Evolutionary conservation across 2,797 vertebrate genomes (phyloP).

Genomic region (Pogonophryne albipinna): DNA sequence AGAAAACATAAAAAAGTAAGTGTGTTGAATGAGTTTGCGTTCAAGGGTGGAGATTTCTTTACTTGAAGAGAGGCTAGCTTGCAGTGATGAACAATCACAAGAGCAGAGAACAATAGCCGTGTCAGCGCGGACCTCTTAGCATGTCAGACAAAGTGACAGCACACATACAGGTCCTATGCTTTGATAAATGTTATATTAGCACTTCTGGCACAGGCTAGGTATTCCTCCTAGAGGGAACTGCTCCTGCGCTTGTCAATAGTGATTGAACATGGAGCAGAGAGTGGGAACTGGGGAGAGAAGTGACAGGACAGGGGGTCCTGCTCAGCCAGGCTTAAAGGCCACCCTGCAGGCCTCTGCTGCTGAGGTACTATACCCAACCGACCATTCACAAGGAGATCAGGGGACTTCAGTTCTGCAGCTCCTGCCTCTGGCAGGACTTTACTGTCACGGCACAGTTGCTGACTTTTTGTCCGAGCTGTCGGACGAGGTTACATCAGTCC

Average conservation of each 20-base stretch:
- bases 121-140: conserved; percentile 65
- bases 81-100: conserved; percentile 85
- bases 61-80: conserved; percentile 81
- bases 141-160: conserved; percentile 84
- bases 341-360: conserved; percentile 88
- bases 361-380: conserved; percentile 68
- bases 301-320: conserved; percentile 87
- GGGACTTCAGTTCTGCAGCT: conserved; percentile 51
- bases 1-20: conserved; percentile 73
- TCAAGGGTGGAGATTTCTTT: conserved; percentile 64
- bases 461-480: conserved; percentile 86
- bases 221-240: conserved; percentile 88
- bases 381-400: conserved; percentile 62
- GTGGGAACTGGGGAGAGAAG: conserved; percentile 83
- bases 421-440: conserved; percentile 86
- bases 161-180: conserved; percentile 70
- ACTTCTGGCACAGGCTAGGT: conserved; percentile 87
- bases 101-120: conserved; percentile 69
- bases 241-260: conserved; percentile 93
- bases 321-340: conserved; percentile 94
- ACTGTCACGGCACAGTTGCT: conserved; percentile 77
- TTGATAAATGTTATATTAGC: conserved; percentile 96
- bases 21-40: conserved; percentile 68
- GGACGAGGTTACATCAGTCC: conserved; percentile 85
- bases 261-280: conserved; percentile 85